Base-by-base conservation (phyloP, 2,113 vertebrate genomes). In the Brachyhypopomus gauderio region DNA sequence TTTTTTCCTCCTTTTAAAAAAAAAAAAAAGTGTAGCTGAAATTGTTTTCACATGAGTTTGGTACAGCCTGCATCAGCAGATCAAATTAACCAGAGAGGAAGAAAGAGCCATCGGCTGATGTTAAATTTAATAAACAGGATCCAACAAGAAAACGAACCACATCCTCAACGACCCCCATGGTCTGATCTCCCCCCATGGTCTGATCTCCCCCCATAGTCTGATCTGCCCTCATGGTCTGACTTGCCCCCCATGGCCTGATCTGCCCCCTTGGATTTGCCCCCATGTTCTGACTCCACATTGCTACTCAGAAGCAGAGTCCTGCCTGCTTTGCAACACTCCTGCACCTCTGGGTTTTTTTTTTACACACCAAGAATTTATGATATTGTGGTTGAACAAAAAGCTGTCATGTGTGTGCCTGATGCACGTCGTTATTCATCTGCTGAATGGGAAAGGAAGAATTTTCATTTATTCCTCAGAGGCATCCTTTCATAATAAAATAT, bases 21-120 rank as follows among this genome's bases (percentile, higher is more conserved):
- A n/a, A n/a, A n/a, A 4, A 38, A 41, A 41, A 84, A 90, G 90
- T 85, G 88, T 86, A 88, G 84, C 88, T 86, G 83, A 96, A 96
- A 96, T 96, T 94, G 89, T 87, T 94, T 94, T 96, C 95, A 95
- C 93, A 94, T 96, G 95, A 95, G 93, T 86, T 84, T 90, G 89
- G 87, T 88, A 88, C 83, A 88, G 91, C 94, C 91, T 85, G 89
- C 91, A 91, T 90, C 90, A 95, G 90, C 92, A 93, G 93, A 94
- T 94, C 94, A 89, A 94, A 95, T 95, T 96, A 85, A 86, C 86
- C 78, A 70, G 88, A 85, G 85, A 84, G 80, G 70, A 78, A 80
- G 84, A 91, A 87, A 89, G 84, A 90, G 89, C 60, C 91, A 90
- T 41, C 90, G 45, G 90, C 91, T 93, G 92, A 94, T 92, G 88